phyloP scores from a whole-genome alignment of 2,113 vertebrate species.

The Gambusia holbrooki region DNA sequence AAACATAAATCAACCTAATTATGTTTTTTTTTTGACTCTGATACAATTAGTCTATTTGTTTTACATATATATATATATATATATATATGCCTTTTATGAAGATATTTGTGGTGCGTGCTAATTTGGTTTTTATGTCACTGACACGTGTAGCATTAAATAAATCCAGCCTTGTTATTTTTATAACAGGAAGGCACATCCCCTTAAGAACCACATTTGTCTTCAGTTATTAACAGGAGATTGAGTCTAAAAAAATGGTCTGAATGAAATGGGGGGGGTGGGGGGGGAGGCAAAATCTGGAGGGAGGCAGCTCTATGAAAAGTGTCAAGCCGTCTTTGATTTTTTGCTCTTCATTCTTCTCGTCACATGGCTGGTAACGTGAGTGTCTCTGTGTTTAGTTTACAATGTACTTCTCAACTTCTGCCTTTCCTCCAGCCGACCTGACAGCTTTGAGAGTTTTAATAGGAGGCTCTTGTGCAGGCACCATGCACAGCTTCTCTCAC shows the following conservation, averaged over 20 bases:
- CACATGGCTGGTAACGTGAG: conserved; percentile 49
- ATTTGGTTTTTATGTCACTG: neutral
- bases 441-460: conserved; percentile 44
- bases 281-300: conserved; percentile 1
- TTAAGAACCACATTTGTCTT: neutral
- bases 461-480: conserved; percentile 32
- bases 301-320: conserved; percentile 22
- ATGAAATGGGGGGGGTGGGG: neutral
- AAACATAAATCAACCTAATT: neutral
- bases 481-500: conserved; percentile 33
- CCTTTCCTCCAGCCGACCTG: conserved; percentile 60
- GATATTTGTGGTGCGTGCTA: neutral
- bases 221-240: neutral
- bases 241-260: neutral
- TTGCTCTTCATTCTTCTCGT: conserved; percentile 8
- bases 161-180: neutral
- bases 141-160: neutral
- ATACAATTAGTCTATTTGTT: neutral
- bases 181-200: neutral
- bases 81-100: neutral
- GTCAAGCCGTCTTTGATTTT: conserved; percentile 25
- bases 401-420: conserved; percentile 49
- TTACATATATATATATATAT: neutral
- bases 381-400: conserved; percentile 43
- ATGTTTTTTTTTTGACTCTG: no score